Percentiles rank a stretch among this genome's conserved stretches.
phyloP scores from a whole-genome alignment of 2,113 vertebrate species.

The Seriola quinqueradiata region DNA sequence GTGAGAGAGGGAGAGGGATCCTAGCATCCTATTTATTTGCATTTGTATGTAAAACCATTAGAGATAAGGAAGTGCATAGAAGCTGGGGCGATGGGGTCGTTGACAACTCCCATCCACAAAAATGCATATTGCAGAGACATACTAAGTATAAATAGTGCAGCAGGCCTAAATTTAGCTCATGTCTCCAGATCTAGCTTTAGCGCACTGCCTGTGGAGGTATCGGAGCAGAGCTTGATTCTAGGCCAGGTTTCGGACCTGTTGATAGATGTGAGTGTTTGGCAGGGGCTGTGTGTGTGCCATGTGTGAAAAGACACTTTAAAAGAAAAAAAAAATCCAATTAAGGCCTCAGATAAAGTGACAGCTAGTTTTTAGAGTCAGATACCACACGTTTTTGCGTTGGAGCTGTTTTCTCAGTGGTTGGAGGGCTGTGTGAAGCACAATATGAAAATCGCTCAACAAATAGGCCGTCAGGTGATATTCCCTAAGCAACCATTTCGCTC shows the following conservation, averaged over 20 bases:
- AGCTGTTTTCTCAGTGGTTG: slow-evolving; percentile 28
- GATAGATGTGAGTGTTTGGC: slow-evolving; percentile 46
- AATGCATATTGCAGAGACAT: slow-evolving; percentile 10
- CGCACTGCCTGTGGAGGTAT: slow-evolving; percentile 28
- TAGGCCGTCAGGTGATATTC: slow-evolving; percentile 63
- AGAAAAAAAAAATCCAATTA: slow-evolving; percentile 48
- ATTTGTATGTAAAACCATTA: background rate
- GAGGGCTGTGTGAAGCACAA: slow-evolving; percentile 32
- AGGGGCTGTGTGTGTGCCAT: slow-evolving; percentile 1
- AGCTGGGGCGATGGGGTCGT: background rate
- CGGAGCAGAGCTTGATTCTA: slow-evolving; percentile 24
- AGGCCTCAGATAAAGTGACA: slow-evolving; percentile 45
- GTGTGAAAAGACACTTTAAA: slow-evolving; percentile 34
- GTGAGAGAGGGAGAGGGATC: too few species aligned
- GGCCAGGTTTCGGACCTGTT: slow-evolving; percentile 53
- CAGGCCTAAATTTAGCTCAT: slow-evolving; percentile 2
- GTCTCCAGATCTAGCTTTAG: slow-evolving; percentile 19
- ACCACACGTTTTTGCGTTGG: slow-evolving; percentile 16
- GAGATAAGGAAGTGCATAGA: background rate
- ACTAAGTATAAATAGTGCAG: slow-evolving; percentile 1
- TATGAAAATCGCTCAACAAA: slow-evolving; percentile 60
- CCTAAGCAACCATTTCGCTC: slow-evolving; percentile 56
- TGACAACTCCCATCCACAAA: background rate
- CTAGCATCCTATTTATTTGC: background rate
- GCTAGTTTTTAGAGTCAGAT: background rate